Evolutionary conservation across 2,797 vertebrate genomes (phyloP), one percentile per base, ranked within the genome.

Genomic region (Pangasius mekongensis): DNA sequence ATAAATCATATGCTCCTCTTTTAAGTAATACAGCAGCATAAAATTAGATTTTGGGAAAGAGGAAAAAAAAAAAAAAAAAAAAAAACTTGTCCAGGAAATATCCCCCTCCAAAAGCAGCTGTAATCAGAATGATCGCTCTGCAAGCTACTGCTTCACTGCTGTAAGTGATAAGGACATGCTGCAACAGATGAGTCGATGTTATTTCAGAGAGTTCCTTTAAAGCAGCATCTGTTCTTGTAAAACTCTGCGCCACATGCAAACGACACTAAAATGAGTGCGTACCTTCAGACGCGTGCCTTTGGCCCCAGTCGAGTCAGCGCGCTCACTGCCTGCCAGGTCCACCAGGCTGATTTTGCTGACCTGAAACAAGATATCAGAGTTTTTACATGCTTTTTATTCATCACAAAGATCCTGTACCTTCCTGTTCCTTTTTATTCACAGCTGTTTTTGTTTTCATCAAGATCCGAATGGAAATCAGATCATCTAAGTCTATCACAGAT

Each of bases 281-380:
- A 99, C 98, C 97, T 99, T 99, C 92, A 99, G 92, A 91, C 98
- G 96, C 30, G 98, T 99, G 81, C 98, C 98, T 95, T 97, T 99
- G 92, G 98, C 98, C 67, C 98, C 98, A 8, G 98, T 99, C 77
- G 98, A 99, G 94, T 99, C 98, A 60, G 98, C 98, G 86, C 98
- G 95, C 91, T 99, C 98, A 5, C 98, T 99, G 67, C 98, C 98
- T 52, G 98, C 98, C 87, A 99, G 95, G 93, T 99, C 98, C 93
- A 99, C 98, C 58, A 99, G 95, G 94, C 98, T 99, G 90, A 99
- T 98, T 96, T 99, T 99, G 95, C 98, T 99, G 94, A 99, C 98
- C 98, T 99, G 92, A 47, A 88, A 91, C 78, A 74, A 90, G 86
- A 92, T 76, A 87, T 33, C 74, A 87, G 56, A 58, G 54, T 36